phyloP scores from a whole-genome alignment of 1,140 invertebrate species.

The Drosophila carrolli region DNA sequence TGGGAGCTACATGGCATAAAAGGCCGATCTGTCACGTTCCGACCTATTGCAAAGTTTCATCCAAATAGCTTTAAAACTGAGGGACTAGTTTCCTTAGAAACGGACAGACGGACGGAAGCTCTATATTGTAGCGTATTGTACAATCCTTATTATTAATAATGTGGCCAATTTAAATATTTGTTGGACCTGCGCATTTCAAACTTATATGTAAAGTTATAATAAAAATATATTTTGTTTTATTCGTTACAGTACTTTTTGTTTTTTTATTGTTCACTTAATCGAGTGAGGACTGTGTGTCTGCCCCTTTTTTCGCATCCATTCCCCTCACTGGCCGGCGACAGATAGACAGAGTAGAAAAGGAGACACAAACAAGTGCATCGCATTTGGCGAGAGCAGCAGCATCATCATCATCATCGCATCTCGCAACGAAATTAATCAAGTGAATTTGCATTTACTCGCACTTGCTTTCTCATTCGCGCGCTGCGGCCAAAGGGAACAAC shows the following conservation, averaged over 20 bases:
- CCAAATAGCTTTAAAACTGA: too few relatives aligned
- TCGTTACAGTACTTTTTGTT: not conserved
- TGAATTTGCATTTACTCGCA: slow-evolving; percentile 10
- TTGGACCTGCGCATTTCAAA: too few relatives aligned
- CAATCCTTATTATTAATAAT: too few relatives aligned
- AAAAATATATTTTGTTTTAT: not conserved
- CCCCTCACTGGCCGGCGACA: not conserved
- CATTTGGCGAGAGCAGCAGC: slow-evolving; percentile 8
- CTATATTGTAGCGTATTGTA: too few relatives aligned
- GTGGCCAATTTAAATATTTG: too few relatives aligned
- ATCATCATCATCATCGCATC: slow-evolving; percentile 3
- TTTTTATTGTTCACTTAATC: not conserved
- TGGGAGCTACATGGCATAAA: too few relatives aligned
- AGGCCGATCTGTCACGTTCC: too few relatives aligned
- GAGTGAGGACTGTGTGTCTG: not conserved
- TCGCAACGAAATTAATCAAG: slow-evolving; percentile 33
- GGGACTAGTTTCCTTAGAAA: too few relatives aligned
- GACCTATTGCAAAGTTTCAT: too few relatives aligned
- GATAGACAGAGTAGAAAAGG: slow-evolving; percentile 9
- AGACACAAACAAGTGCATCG: slow-evolving; percentile 39
- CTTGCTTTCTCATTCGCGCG: slow-evolving; percentile 15
- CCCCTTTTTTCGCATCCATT: not conserved
- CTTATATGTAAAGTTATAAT: too few relatives aligned
- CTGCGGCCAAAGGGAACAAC: slow-evolving; percentile 25
- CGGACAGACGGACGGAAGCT: too few relatives aligned